Conservation (phyloP, 2,797 vertebrate genomes). For the Erpetoichthys calabaricus region DNA sequence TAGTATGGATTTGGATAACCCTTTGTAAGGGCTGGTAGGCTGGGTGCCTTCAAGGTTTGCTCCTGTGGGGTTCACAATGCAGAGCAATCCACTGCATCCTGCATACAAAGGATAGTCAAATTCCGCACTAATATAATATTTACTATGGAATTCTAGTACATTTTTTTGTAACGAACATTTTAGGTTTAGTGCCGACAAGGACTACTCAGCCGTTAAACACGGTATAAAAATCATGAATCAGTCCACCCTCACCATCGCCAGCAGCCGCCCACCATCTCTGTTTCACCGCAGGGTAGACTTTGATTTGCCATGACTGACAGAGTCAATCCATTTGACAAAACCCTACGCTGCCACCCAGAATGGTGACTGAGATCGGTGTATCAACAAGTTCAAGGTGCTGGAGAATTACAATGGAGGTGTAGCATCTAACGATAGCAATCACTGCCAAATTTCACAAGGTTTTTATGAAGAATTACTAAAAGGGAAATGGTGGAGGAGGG, state of each 20-base stretch:
- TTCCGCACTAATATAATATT: not conserved
- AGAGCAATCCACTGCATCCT: not conserved
- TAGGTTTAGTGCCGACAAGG: not conserved
- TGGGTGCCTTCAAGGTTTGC: not conserved
- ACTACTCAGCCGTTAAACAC: constrained; percentile 2
- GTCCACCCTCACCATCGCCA: too few species aligned
- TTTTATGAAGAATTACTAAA: not conserved
- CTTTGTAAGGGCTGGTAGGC: not conserved
- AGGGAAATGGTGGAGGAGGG: not conserved
- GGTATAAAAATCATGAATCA: too few species aligned
- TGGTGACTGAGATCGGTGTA: not conserved
- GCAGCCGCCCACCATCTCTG: not conserved
- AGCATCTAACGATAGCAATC: not conserved
- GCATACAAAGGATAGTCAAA: not conserved
- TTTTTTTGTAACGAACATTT: too few species aligned
- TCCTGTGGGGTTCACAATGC: not conserved
- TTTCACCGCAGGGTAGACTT: not conserved
- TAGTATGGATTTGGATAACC: constrained; percentile 1
- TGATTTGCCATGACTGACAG: constrained; percentile 6
- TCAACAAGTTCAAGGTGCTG: constrained; percentile 5
- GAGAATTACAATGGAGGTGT: constrained; percentile 3
- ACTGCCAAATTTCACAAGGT: constrained; percentile 3
- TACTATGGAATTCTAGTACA: too few species aligned
- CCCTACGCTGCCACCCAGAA: not conserved
- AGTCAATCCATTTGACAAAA: constrained; percentile 6